Percentiles rank a stretch among this genome's conserved stretches.
Conservation (phyloP, 2,888 invertebrate genomes). For the Dryomyza anilis region DNA sequence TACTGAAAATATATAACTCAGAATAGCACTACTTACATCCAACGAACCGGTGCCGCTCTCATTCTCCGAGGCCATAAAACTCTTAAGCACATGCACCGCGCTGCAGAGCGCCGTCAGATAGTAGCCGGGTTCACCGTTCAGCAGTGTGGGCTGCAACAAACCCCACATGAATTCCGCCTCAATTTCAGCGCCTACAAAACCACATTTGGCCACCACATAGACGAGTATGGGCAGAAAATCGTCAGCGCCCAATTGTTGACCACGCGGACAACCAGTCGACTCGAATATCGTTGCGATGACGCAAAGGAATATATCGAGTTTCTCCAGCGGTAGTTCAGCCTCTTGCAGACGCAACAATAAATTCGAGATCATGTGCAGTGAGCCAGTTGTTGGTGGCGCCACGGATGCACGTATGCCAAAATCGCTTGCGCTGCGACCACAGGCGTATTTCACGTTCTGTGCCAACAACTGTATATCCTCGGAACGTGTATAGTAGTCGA, state of each 20-base stretch:
- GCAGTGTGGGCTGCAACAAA: conserved; percentile 84
- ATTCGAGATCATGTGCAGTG: conserved; percentile 78
- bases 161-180: conserved; percentile 98
- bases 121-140: conserved; percentile 93
- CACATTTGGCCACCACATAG: conserved; percentile 88
- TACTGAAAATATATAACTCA: not conserved
- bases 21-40: conserved; percentile 53
- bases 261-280: conserved; percentile 62
- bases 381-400: conserved; percentile 75
- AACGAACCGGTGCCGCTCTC: conserved; percentile 59
- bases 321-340: conserved; percentile 91
- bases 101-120: conserved; percentile 93
- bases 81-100: conserved; percentile 70
- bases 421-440: conserved; percentile 53
- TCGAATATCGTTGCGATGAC: conserved; percentile 88
- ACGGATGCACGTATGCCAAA: conserved; percentile 68
- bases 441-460: conserved; percentile 60
- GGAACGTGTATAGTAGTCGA: conserved; percentile 82
- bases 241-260: conserved; percentile 73
- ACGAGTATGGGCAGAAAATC: conserved; percentile 91
- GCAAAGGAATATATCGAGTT: conserved; percentile 87
- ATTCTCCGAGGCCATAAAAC: conserved; percentile 59
- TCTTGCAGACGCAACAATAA: conserved; percentile 83
- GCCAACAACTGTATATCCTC: conserved; percentile 75
- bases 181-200: conserved; percentile 89